Conservation (phyloP, 2,888 invertebrate species). For the Serrognathus titanus region DNA sequence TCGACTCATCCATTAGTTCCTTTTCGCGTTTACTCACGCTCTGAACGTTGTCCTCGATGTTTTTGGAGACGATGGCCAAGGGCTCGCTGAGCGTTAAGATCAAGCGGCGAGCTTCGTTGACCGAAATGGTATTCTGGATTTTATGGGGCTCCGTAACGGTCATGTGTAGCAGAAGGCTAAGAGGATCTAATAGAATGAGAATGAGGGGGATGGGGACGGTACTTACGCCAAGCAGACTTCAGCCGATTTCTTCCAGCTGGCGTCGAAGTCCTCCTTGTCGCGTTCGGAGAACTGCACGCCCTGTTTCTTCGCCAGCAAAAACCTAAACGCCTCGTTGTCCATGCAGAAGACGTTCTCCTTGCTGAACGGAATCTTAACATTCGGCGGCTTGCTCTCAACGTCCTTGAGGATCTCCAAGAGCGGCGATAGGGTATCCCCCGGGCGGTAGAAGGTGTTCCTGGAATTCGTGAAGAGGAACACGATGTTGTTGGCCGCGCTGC, state of each 20-base stretch:
- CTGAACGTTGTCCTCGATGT: conserved; percentile 39
- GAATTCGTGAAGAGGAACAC: conserved; percentile 23
- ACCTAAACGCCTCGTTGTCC: conserved; percentile 22
- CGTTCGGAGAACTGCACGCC: conserved; percentile 6
- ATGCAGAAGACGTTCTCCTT: conserved; percentile 18
- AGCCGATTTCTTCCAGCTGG: conserved; percentile 17
- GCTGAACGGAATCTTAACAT: conserved; percentile 14
- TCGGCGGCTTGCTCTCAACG: conserved; percentile 11
- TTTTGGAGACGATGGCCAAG: conserved; percentile 40
- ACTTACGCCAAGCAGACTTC: conserved; percentile 11
- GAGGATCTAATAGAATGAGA: background rate
- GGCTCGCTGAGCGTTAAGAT: conserved; percentile 40
- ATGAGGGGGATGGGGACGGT: background rate
- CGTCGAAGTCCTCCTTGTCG: conserved; percentile 7
- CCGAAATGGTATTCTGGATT: conserved; percentile 36
- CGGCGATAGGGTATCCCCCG: conserved; percentile 20
- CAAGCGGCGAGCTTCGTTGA: conserved; percentile 40
- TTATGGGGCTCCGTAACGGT: conserved; percentile 30
- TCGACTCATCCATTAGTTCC: conserved; percentile 26
- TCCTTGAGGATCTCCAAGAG: conserved; percentile 9
- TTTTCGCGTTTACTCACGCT: conserved; percentile 29
- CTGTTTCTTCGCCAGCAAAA: conserved; percentile 9
- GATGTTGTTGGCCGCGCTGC: conserved; percentile 19
- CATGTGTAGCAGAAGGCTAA: conserved; percentile 8
- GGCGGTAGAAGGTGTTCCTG: conserved; percentile 18